Evolutionary conservation across 2,113 vertebrate species (phyloP), one percentile per base, ranked within the genome.

Genomic region (Gallinago jamesoni): DNA sequence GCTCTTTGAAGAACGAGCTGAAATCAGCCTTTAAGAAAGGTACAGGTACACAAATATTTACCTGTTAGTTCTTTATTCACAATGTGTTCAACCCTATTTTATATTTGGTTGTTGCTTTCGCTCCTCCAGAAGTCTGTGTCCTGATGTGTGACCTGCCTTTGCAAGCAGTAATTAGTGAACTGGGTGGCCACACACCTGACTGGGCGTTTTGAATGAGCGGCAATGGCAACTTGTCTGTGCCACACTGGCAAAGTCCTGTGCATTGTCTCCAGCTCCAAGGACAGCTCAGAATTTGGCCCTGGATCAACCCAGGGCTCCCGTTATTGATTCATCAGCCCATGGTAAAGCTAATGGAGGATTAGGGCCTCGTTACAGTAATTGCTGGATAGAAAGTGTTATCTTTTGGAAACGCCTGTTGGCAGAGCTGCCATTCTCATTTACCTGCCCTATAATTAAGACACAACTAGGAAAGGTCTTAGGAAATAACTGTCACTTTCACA

Each of bases 1-100:
- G 0, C 52, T 84, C 91, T 96, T 95, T 96, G 87, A 94, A 94
- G 92, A 89, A 10, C 0, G 6, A 73, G 50, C 86, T 66, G 73
- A 92, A 89, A 57, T 41, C 41, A 95, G 28, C 35, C 86, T 53
- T 91, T 79, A 84, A 87, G 86, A 91, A 96, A 66, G 57, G 77
- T 72, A 17, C 30, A 76, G 80, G 84, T 90, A 96, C 57, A 78
- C 90, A 96, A 94, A 97, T 96, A 97, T 96, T 96, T 95, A 92
- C 94, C 53, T 76, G 4, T 62, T 93, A 47, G 35, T 48, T 68
- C 48, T 96, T 62, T 84, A 80, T 92, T 97, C 76, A 96, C 1
- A 6, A 73, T 55, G 45, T 18, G 14, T 31, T 94, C 41, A 69
- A 68, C 28, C 14, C 48, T 62, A 60, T 93, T 95, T 93, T 95